phyloP scores from a whole-genome alignment of 2,797 vertebrate genomes.

The Tinamus major region DNA sequence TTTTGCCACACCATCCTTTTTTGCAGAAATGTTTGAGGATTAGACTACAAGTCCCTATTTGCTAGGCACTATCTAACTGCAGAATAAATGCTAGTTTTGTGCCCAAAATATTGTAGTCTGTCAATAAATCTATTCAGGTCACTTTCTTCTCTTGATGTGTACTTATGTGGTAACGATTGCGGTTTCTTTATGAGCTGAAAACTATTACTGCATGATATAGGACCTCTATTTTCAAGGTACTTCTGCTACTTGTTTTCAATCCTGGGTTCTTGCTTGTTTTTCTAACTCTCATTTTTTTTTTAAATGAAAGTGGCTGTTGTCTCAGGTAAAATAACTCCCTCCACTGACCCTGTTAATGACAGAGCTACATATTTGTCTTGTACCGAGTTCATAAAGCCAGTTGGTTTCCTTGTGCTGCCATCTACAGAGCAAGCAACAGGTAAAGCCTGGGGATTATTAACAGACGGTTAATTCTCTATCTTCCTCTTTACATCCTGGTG shows the following conservation, averaged over 20 bases:
- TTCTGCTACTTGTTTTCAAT: conserved; percentile 23
- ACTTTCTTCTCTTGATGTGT: conserved; percentile 32
- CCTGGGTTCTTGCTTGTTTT: background rate
- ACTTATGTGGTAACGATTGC: conserved; percentile 8
- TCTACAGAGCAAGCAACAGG: conserved; percentile 63
- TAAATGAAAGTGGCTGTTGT: conserved; percentile 53
- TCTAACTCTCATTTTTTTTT: conserved; percentile 17
- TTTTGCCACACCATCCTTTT: conserved; percentile 15
- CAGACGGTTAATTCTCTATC: conserved; percentile 1
- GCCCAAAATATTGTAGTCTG: conserved; percentile 14
- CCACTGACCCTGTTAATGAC: conserved; percentile 27
- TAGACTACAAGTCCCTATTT: background rate
- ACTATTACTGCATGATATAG: background rate
- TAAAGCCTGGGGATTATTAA: conserved; percentile 1
- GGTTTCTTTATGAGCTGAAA: conserved; percentile 2
- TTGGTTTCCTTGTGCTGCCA: conserved; percentile 72
- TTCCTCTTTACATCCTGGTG: background rate
- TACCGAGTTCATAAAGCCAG: background rate
- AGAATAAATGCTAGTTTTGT: conserved; percentile 10
- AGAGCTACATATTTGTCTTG: background rate
- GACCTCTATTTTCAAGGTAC: background rate
- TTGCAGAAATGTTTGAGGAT: conserved; percentile 16
- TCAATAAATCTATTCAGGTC: conserved; percentile 20
- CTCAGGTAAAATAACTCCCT: conserved; percentile 31
- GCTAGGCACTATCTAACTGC: background rate